These are phyloP conservation scores for Salvelinus alpinus DNA, from an alignment of 2,113 vertebrate genomes.

Conservation along the genomic window DNA sequence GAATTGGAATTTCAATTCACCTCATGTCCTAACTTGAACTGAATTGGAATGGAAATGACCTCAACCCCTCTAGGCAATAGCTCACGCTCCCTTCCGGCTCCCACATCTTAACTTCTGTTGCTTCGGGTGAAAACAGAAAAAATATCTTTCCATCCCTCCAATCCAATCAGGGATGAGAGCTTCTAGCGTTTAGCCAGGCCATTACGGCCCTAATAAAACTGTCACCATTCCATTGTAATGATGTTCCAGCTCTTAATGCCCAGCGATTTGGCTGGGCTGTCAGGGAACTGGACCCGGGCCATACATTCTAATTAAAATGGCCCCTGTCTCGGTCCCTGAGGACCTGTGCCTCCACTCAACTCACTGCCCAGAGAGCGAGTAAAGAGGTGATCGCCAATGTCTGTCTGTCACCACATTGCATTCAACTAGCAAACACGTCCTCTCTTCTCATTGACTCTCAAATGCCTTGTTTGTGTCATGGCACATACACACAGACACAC, in stretches of 20 bases:
- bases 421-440: constrained; percentile 2
- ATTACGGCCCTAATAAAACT: constrained; percentile 56
- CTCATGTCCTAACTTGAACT: too few species aligned
- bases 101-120: not conserved
- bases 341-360: constrained; percentile 10
- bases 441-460: not conserved
- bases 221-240: constrained; percentile 46
- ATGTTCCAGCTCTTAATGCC: constrained; percentile 48
- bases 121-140: not conserved
- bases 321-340: constrained; percentile 9
- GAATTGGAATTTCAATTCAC: too few species aligned
- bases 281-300: constrained; percentile 39
- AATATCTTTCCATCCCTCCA: not conserved
- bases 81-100: not conserved
- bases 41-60: not conserved
- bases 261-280: constrained; percentile 37
- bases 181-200: constrained; percentile 40
- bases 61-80: not conserved
- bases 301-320: constrained; percentile 51
- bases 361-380: not conserved
- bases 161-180: constrained; percentile 23
- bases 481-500: not conserved
- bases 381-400: constrained; percentile 14
- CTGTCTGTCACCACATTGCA: constrained; percentile 23
- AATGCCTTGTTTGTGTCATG: constrained; percentile 28